Percentiles rank a stretch among this genome's conserved stretches.
These are phyloP conservation scores for Heliocidaris erythrogramma DNA, from an alignment of 35 echinoderm and acorn worm genomes.

Conservation along the genomic window DNA sequence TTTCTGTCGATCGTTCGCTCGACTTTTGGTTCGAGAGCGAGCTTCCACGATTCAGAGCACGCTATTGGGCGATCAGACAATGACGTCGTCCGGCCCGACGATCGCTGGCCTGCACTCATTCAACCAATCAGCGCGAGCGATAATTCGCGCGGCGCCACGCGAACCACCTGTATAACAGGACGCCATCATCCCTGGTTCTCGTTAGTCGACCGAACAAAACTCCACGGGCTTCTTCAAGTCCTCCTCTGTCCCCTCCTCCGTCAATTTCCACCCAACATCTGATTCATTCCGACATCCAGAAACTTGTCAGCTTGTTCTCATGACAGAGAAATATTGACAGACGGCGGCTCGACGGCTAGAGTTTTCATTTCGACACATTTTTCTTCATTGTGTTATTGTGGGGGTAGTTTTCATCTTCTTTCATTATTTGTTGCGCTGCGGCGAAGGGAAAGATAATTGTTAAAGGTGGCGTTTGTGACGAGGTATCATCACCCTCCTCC, in stretches of 20 bases:
- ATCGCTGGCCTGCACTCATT: neutral
- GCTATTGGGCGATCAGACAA: neutral
- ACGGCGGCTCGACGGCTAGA: neutral
- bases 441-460: conserved; percentile 4
- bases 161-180: conserved; percentile 45
- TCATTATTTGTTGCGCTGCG: neutral
- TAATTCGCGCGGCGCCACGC: conserved; percentile 25
- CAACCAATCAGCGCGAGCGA: conserved; percentile 40
- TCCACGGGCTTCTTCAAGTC: neutral
- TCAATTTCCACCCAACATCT: neutral
- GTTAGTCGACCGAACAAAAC: conserved; percentile 28
- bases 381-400: neutral
- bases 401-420: neutral
- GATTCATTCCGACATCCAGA: conserved; percentile 8
- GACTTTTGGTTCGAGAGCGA: neutral
- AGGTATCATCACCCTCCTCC: neutral
- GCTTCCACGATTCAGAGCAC: neutral
- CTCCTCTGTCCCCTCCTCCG: neutral
- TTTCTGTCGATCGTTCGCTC: neutral
- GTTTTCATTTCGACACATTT: neutral
- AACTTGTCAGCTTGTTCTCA: neutral
- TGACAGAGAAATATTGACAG: conserved; percentile 36
- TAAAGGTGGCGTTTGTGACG: conserved; percentile 28
- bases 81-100: neutral
- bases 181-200: neutral